Evolutionary conservation across 2,797 vertebrate species (phyloP).

Genomic region (Phalanger gymnotis): DNA sequence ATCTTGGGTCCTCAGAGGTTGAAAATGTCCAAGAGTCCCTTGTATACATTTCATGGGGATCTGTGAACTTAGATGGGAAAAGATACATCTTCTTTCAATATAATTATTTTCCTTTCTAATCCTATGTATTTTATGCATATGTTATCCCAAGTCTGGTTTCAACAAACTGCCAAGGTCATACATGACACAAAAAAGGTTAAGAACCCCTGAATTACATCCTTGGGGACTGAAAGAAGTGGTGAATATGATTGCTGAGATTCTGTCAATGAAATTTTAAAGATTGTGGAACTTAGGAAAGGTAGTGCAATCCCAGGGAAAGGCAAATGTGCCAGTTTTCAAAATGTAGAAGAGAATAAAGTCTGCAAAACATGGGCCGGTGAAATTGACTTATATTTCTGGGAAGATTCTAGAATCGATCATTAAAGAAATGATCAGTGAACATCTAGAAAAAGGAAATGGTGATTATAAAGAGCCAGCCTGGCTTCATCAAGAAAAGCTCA

Average conservation of each 20-base stretch:
- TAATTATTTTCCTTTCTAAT: not conserved
- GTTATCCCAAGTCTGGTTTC: not conserved
- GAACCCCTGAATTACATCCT: not conserved
- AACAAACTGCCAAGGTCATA: not conserved
- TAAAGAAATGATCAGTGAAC: not conserved
- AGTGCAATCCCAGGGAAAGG: not conserved
- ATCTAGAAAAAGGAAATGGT: not conserved
- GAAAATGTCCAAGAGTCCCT: not conserved
- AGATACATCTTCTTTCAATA: not conserved
- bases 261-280: not conserved
- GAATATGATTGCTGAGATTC: not conserved
- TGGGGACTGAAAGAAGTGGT: not conserved
- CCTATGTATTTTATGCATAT: not conserved
- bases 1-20: not conserved
- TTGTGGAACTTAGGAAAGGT: not conserved
- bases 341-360: not conserved
- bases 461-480: not conserved
- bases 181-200: not conserved
- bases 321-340: not conserved
- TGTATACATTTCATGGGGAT: not conserved
- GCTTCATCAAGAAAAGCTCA: not conserved
- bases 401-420: not conserved
- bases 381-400: not conserved
- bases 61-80: not conserved
- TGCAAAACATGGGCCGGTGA: not conserved